Evolutionary conservation across 2,113 vertebrate genomes (phyloP), one percentile per base, ranked within the genome.

Genomic region (Microtus montanus): DNA sequence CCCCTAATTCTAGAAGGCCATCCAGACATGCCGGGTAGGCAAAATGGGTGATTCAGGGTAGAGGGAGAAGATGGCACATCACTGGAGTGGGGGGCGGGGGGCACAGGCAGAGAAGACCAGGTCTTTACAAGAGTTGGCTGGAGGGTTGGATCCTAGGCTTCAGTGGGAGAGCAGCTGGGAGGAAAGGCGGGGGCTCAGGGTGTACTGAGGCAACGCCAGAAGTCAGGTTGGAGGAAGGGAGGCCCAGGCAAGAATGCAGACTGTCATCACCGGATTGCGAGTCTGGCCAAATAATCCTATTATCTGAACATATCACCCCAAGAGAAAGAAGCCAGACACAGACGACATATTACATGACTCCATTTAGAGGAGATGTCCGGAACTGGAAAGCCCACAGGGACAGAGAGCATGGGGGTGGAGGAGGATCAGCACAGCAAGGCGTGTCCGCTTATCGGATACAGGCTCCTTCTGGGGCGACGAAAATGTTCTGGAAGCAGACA

Each of bases 281-380:
- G 63, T 78, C 89, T 24, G 38, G 49, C 75, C 24, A 7, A 54
- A 83, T n/a, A 47, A 24, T 4, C 10, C 58, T 70, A 12, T 66
- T 66, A 26, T 78, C 88, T 41, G 77, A 80, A 75, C 74, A 58
- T 30, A 35, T 71, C 79, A 13, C 2, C 52, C 63, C 38, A 47
- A 63, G 44, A 71, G 61, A 83, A 66, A 83, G 74, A 71, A 95
- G 85, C 91, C 95, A 95, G 80, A 77, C 66, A 49, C 13, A 17
- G 26, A 38, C 12, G 44, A 38, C 47, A 11, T 5, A 14, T 7
- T 3, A 10, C 15, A 20, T 26, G 89, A 64, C 22, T 83, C 70
- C 70, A 52, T 77, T 87, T 38, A 73, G 41, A 4, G 14, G 63
- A 84, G 79, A 87, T 11, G 85, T 35, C 24, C n/a, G 17, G 89